Conservation (phyloP, 2,113 vertebrate species). For the Poecile atricapillus region DNA sequence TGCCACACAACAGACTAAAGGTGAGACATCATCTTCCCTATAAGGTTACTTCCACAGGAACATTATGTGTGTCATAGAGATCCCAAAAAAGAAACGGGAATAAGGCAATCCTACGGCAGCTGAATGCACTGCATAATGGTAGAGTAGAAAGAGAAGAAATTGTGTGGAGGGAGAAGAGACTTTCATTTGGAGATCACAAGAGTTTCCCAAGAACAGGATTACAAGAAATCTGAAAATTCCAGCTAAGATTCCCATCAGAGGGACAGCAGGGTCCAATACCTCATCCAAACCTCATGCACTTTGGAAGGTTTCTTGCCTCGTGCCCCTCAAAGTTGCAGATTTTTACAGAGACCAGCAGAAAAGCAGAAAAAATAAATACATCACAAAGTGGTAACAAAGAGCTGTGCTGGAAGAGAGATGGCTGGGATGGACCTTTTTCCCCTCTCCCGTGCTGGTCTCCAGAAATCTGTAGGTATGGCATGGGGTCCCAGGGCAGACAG, state of each 20-base stretch:
- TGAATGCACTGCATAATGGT: background rate
- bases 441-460: fast-evolving
- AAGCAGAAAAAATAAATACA: background rate
- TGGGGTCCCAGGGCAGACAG: background rate
- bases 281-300: background rate
- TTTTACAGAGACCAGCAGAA: background rate
- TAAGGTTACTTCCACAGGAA: background rate
- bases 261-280: background rate
- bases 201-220: no score
- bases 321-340: background rate
- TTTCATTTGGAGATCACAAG: background rate
- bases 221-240: background rate
- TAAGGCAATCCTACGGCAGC: background rate
- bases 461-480: background rate
- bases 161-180: background rate
- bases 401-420: background rate
- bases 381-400: background rate
- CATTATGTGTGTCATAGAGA: background rate
- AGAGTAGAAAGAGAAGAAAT: background rate
- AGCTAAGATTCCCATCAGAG: background rate
- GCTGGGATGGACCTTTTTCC: background rate
- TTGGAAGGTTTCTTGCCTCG: background rate
- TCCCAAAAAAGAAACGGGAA: background rate
- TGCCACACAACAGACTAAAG: background rate
- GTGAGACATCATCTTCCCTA: background rate